Conservation (phyloP, 2,113 vertebrate species). For the Pollimyrus isidori region DNA sequence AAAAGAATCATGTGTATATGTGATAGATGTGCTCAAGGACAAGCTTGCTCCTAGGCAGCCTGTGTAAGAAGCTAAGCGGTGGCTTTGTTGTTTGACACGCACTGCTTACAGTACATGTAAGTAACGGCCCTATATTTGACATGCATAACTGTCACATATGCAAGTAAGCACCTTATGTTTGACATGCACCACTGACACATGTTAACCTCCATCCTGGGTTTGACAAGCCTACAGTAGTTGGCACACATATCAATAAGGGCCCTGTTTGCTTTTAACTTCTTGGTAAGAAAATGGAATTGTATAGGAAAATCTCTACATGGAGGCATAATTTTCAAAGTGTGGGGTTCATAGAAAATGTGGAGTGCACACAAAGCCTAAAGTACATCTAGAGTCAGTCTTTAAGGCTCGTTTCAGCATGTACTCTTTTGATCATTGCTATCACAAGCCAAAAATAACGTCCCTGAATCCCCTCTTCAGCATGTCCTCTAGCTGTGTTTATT, state of each 20-base stretch:
- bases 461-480: neutral
- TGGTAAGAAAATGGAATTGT: neutral
- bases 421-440: neutral
- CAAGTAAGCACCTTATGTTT: neutral
- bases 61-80: neutral
- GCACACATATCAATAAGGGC: neutral
- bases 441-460: neutral
- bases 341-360: neutral
- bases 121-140: neutral
- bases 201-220: neutral
- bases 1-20: neutral
- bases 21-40: neutral
- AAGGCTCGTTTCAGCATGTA: neutral
- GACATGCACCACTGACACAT: neutral
- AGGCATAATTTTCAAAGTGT: neutral
- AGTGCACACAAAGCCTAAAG: neutral
- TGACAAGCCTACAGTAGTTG: neutral
- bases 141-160: neutral
- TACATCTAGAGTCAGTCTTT: neutral
- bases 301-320: neutral
- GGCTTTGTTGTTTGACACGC: neutral
- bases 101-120: neutral
- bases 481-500: neutral
- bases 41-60: neutral
- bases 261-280: neutral